phyloP scores from a whole-genome alignment of 2,888 invertebrate species.

The Callinectes sapidus region DNA sequence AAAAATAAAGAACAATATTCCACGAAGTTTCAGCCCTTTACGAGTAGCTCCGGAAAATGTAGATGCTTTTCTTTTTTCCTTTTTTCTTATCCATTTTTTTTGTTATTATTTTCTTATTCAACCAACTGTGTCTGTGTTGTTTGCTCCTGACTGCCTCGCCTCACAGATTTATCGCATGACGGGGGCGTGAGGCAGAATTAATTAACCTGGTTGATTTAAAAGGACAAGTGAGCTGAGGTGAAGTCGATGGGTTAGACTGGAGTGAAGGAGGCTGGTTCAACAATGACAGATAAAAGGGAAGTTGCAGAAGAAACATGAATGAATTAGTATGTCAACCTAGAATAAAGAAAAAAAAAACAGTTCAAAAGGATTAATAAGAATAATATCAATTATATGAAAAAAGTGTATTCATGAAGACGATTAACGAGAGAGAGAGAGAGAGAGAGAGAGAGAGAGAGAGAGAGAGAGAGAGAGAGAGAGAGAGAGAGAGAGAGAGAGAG shows the following conservation, averaged over 20 bases:
- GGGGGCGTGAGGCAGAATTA: not conserved
- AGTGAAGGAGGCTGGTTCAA: not conserved
- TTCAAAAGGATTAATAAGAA: too few species aligned
- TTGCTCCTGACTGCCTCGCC: not conserved
- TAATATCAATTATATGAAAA: not conserved
- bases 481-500: too few species aligned
- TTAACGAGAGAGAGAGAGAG: too few species aligned
- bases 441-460: too few species aligned
- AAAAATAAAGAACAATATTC: constrained; percentile 24
- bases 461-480: too few species aligned
- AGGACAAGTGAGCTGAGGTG: not conserved
- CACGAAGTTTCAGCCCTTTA: not conserved
- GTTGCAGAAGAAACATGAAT: too few species aligned
- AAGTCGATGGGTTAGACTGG: not conserved
- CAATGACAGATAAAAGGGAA: not conserved
- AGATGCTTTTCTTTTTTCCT: not conserved
- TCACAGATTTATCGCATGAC: not conserved
- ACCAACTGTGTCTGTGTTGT: not conserved
- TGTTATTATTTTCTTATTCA: not conserved
- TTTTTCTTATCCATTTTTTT: not conserved
- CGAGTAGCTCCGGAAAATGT: not conserved
- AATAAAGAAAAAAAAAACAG: too few species aligned
- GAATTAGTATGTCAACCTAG: too few species aligned
- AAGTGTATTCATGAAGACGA: not conserved
- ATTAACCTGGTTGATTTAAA: not conserved